A percentile compares a stretch with the other conserved stretches of the same genome.
Evolutionary conservation across 2,113 vertebrate genomes (phyloP).

Genomic region (Tragelaphus imberbis): DNA sequence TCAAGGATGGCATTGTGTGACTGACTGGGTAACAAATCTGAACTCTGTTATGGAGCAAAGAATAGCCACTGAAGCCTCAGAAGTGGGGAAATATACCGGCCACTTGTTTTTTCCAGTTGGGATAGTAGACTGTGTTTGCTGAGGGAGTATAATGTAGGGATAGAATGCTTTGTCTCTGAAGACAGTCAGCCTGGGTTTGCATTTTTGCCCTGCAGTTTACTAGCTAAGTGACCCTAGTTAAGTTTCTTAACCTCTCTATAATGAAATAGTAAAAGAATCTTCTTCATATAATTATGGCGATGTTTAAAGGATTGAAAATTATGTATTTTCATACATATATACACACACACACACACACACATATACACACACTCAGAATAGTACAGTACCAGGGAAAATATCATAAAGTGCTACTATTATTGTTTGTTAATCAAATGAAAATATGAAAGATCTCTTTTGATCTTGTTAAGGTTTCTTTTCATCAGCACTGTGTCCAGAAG

Average conservation of each 20-base stretch:
- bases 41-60: neutral
- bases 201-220: neutral
- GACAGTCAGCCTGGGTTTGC: neutral
- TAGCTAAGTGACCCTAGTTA: neutral
- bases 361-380: neutral
- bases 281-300: neutral
- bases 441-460: neutral
- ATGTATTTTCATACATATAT: neutral
- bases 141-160: neutral
- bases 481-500: neutral
- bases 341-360: fast-evolving
- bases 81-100: neutral
- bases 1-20: neutral
- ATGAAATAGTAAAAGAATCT: neutral
- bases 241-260: neutral
- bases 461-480: neutral
- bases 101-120: neutral
- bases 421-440: neutral
- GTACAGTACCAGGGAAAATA: neutral
- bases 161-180: neutral
- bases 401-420: neutral
- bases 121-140: neutral
- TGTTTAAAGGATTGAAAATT: neutral
- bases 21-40: neutral
- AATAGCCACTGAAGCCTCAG: neutral